Evolutionary conservation across 1,140 invertebrate species (phyloP).

Genomic region (Sinella curviseta): DNA sequence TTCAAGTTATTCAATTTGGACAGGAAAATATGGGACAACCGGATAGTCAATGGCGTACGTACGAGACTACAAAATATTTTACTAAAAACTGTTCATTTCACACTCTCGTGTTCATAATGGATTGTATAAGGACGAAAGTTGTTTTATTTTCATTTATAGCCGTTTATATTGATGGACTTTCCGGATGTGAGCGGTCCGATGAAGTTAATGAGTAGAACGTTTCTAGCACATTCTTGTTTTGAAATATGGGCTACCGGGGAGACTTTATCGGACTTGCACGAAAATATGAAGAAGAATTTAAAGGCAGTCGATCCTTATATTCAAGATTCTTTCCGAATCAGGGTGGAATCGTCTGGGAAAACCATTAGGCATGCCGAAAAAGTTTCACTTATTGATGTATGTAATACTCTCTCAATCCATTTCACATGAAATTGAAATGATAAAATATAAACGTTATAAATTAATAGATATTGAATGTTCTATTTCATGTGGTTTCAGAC

Average conservation of each 20-base stretch:
- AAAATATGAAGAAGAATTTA: constrained; percentile 63
- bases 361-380: constrained; percentile 76
- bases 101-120: constrained; percentile 14
- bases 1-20: constrained; percentile 49
- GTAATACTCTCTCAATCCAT: no score
- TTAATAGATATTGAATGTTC: background rate
- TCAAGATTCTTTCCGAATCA: constrained; percentile 73
- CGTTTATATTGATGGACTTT: constrained; percentile 76
- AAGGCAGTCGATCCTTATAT: constrained; percentile 61
- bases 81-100: constrained; percentile 14
- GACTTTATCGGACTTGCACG: constrained; percentile 63
- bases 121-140: constrained; percentile 47
- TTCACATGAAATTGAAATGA: background rate
- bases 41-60: constrained; percentile 37
- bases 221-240: constrained; percentile 72
- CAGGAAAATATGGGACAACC: background rate
- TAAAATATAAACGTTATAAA: background rate
- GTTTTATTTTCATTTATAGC: constrained; percentile 58
- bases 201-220: constrained; percentile 71
- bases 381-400: constrained; percentile 81
- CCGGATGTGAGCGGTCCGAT: constrained; percentile 63
- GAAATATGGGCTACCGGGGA: constrained; percentile 74
- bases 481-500: constrained; percentile 57
- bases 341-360: constrained; percentile 84
- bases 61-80: constrained; percentile 6